Conservation (phyloP, 2,113 vertebrate genomes). For the Cephalopholis sonnerati region DNA sequence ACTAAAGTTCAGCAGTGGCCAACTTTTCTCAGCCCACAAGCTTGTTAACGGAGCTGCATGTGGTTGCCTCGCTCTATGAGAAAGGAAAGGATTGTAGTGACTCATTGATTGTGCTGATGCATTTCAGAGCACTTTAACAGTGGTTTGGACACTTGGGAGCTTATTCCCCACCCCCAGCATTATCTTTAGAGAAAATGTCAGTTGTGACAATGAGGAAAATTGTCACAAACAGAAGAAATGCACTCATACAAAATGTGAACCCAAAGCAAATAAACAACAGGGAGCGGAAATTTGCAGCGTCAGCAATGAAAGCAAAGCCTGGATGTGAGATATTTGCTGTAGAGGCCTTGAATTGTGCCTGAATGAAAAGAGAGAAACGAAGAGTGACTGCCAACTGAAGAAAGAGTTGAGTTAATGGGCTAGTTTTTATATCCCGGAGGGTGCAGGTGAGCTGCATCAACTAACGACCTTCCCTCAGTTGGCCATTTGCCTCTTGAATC, state of each 20-base stretch:
- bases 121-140: constrained; percentile 36
- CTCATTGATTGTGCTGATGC: constrained; percentile 53
- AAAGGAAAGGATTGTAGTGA: constrained; percentile 43
- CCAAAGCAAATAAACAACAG: neutral
- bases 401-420: neutral
- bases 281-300: neutral
- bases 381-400: neutral
- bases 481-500: too few relatives aligned
- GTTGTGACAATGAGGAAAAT: constrained; percentile 8
- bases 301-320: neutral
- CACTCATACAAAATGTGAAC: neutral
- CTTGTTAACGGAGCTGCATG: constrained; percentile 60
- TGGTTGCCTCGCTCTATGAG: constrained; percentile 38
- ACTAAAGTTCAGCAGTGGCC: constrained; percentile 54
- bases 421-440: neutral
- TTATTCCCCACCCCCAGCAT: neutral
- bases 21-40: constrained; percentile 54
- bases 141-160: constrained; percentile 33
- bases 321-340: neutral
- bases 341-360: neutral
- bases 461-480: neutral
- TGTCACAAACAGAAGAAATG: constrained; percentile 7
- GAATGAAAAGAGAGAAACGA: neutral
- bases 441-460: constrained; percentile 12
- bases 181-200: constrained; percentile 11